phyloP scores from a whole-genome alignment of 2,888 invertebrate genomes.

The Yponomeuta sedellus region DNA sequence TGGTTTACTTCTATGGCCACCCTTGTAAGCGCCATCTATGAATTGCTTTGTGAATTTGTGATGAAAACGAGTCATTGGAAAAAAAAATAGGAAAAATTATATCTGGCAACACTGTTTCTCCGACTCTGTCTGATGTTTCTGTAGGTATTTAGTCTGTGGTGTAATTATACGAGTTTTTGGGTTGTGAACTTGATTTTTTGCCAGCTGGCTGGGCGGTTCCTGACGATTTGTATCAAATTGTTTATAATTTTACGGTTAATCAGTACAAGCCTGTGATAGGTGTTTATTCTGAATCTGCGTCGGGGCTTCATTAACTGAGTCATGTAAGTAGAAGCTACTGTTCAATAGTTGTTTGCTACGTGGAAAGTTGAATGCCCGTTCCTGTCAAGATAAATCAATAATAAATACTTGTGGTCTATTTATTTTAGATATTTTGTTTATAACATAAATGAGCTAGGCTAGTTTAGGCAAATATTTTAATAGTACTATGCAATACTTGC shows the following conservation, averaged over 20 bases:
- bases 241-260: conserved; percentile 25
- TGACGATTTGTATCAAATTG: conserved; percentile 40
- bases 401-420: background rate
- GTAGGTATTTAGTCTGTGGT: too few relatives aligned
- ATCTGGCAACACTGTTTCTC: too few relatives aligned
- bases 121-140: too few relatives aligned
- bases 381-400: conserved; percentile 8
- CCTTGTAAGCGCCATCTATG: too few relatives aligned
- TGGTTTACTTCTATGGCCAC: too few relatives aligned
- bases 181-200: conserved; percentile 32
- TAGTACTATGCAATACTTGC: background rate
- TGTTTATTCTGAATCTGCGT: background rate
- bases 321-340: conserved; percentile 3
- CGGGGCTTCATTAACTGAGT: background rate
- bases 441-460: background rate
- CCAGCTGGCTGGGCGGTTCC: conserved; percentile 72
- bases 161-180: background rate
- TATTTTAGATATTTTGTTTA: background rate
- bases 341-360: conserved; percentile 4
- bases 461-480: background rate
- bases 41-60: too few relatives aligned
- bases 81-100: too few relatives aligned
- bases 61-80: too few relatives aligned
- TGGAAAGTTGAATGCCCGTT: conserved; percentile 11
- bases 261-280: background rate